Base-by-base conservation (phyloP, 2,888 invertebrate species). In the Brachypalpus laphriformis region DNA sequence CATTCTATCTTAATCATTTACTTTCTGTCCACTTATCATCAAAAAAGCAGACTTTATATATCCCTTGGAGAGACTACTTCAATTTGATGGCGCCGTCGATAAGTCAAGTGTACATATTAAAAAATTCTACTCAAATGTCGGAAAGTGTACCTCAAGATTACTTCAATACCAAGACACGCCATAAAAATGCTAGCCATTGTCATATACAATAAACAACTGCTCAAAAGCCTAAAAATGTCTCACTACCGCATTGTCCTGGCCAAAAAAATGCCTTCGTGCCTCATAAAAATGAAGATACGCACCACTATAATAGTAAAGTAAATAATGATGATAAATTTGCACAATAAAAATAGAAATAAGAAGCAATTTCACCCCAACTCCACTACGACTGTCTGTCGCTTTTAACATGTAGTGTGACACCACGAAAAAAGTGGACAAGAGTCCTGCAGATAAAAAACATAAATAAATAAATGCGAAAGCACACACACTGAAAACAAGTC, bases 251-350 rank as follows among this genome's bases (percentile, higher is more conserved):
- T 57, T 70, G 45, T 57, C 70, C 57, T 22, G 20, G 34, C 47
- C 47, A 40, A 54, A 68, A 40, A 37, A 68, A 40, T 57, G 70
- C 31, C 56, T 57, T 45, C 28, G 25, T 9, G 74, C 42, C 56
- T 6, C 51, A 54, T 63, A 63, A 65, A 72, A 54, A 45, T 9
- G 11, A 57, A 31, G 75, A 75, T 75, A 57, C 75, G 75, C 65
- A 65, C 65, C n/a, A 68, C 74, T 66, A 54, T 68, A 75, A 81
- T 76, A 68, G 61, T 77, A 65, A 72, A 71, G 77, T 61, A 71
- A 82, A 82, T 82, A 82, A 71, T 57, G 71, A 82, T 72, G 77
- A 77, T 72, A 71, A 59, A 71, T 71, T 34, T 65, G 37, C 40
- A 59, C 51, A 72, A 72, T 65, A 66, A 66, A 72, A 66, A 65